These are phyloP conservation scores for Nyctereutes procyonoides DNA, from an alignment of 2,113 vertebrate genomes.

Conservation along the genomic window DNA sequence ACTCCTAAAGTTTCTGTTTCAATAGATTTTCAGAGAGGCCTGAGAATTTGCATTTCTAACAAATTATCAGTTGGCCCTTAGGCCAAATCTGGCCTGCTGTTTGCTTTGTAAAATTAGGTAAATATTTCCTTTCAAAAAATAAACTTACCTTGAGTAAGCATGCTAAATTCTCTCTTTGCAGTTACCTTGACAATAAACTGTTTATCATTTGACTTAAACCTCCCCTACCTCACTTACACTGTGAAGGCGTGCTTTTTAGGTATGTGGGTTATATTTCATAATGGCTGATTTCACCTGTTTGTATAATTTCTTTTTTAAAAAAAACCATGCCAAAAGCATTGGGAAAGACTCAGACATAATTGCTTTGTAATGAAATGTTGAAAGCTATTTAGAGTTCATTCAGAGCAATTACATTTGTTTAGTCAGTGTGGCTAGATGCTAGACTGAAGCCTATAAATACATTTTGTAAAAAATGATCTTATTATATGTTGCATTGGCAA, in stretches of 20 bases:
- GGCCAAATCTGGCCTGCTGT: rapidly evolving
- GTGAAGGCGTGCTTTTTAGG: neutral
- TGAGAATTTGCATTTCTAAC: neutral
- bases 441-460: constrained; percentile 62
- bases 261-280: neutral
- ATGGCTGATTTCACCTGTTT: constrained; percentile 62
- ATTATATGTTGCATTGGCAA: constrained; percentile 42
- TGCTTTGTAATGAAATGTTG: constrained; percentile 73
- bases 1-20: neutral
- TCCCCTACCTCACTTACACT: neutral
- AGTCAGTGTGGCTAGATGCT: constrained; percentile 52
- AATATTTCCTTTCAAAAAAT: constrained; percentile 6
- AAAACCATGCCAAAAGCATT: constrained; percentile 31
- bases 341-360: constrained; percentile 61
- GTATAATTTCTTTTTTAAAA: constrained; percentile 53
- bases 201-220: neutral
- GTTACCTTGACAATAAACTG: neutral
- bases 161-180: neutral
- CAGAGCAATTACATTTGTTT: constrained; percentile 76
- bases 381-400: constrained; percentile 78
- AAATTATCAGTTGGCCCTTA: neutral
- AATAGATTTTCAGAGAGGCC: neutral
- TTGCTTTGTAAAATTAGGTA: neutral
- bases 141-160: neutral
- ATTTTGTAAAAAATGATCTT: constrained; percentile 51